phyloP scores from a whole-genome alignment of 2,113 vertebrate species.

The Anthoscopus minutus region DNA sequence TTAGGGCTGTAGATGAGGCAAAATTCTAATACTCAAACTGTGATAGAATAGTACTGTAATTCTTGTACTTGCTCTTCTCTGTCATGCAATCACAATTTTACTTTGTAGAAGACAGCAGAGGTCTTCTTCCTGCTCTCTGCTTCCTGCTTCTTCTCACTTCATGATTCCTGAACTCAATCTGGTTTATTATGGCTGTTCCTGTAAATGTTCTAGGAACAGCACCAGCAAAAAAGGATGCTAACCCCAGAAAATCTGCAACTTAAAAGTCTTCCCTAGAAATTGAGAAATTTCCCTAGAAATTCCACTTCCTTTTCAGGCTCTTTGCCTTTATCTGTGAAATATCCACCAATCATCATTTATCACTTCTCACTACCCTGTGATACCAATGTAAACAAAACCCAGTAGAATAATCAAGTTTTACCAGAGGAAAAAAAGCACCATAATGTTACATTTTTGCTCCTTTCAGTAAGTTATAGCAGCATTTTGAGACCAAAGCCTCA shows the following conservation, averaged over 20 bases:
- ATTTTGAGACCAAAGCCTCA: not conserved
- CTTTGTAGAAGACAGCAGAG: not conserved
- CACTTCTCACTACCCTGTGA: not conserved
- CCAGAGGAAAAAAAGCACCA: constrained; percentile 8
- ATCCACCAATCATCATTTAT: not conserved
- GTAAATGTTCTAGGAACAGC: not conserved
- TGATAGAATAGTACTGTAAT: not conserved
- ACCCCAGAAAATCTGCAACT: not conserved
- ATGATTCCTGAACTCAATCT: not conserved
- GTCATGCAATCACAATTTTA: not conserved
- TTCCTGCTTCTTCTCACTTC: not conserved
- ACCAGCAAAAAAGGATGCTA: not conserved
- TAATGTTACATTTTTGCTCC: not conserved
- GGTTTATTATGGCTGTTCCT: not conserved
- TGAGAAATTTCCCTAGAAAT: not conserved
- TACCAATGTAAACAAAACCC: constrained; percentile 15
- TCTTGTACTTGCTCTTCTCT: not conserved
- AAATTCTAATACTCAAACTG: not conserved
- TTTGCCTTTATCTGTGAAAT: not conserved
- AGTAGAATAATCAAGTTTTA: not conserved
- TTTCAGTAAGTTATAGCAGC: constrained; percentile 6
- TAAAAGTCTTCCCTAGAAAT: not conserved
- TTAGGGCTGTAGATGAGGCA: not conserved
- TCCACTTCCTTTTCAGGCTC: not conserved
- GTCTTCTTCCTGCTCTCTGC: not conserved